phyloP scores from a whole-genome alignment of 1,140 invertebrate species.

The Sipha flava region DNA sequence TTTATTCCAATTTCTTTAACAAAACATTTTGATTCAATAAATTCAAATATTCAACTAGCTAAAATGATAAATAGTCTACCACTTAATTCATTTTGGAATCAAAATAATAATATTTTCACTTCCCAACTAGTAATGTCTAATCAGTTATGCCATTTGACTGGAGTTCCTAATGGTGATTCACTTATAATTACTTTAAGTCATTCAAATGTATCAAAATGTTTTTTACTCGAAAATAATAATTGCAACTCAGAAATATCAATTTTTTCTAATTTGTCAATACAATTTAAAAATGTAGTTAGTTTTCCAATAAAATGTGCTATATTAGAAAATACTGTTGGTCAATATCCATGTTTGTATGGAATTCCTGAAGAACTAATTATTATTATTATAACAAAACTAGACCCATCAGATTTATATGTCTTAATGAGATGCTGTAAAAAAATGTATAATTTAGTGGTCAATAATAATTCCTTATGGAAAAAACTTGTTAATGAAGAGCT shows the following conservation, averaged over 20 bases:
- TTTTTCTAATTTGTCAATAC: not conserved
- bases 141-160: not conserved
- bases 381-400: not conserved
- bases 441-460: not conserved
- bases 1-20: conserved; percentile 18
- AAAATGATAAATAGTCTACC: not conserved
- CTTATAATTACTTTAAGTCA: conserved; percentile 6
- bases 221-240: not conserved
- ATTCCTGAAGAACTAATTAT: not conserved
- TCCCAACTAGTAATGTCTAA: not conserved
- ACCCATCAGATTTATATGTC: not conserved
- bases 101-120: not conserved
- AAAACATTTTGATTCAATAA: not conserved
- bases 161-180: not conserved
- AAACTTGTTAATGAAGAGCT: not conserved
- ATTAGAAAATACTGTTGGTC: not conserved
- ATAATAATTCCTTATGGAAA: not conserved
- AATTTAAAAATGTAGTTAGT: conserved; percentile 16
- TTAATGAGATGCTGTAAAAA: not conserved
- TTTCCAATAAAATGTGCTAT: conserved; percentile 9
- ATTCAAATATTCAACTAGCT: conserved; percentile 8
- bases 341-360: not conserved
- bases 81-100: not conserved
- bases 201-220: not conserved
- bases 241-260: not conserved